These are phyloP conservation scores for Anorthoa munda DNA, from an alignment of 2,888 invertebrate genomes.

Conservation along the genomic window DNA sequence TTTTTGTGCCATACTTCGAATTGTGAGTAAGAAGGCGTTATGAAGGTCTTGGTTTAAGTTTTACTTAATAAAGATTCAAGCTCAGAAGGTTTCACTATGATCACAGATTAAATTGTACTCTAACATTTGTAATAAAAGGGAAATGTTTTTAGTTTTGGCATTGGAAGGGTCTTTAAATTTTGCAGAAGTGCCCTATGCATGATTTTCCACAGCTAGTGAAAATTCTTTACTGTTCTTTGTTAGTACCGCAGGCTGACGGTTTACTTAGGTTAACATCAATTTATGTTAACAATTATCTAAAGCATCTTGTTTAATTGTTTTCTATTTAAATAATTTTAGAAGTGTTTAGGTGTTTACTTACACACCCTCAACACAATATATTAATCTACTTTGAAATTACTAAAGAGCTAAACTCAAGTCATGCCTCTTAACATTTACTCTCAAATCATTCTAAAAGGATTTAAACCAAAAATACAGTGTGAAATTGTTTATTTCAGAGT, in stretches of 20 bases:
- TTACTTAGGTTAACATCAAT: background rate
- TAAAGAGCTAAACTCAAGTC: conserved; percentile 7
- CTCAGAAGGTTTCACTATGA: too few relatives aligned
- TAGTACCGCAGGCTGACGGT: background rate
- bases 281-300: background rate
- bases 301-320: background rate
- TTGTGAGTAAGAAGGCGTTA: too few relatives aligned
- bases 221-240: background rate
- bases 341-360: background rate
- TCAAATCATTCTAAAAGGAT: conserved; percentile 11
- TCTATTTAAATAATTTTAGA: background rate
- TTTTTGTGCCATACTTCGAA: too few relatives aligned
- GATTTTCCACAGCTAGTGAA: too few relatives aligned
- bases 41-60: too few relatives aligned
- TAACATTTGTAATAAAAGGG: background rate
- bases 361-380: conserved; percentile 3
- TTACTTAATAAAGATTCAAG: too few relatives aligned
- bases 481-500: conserved; percentile 4
- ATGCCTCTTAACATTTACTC: conserved; percentile 10
- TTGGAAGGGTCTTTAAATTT: too few relatives aligned
- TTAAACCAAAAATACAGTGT: background rate
- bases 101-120: too few relatives aligned
- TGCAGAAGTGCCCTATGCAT: too few relatives aligned
- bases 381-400: conserved; percentile 13
- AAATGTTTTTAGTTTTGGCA: background rate